Percentiles rank a stretch among this genome's conserved stretches.
Evolutionary conservation across 2,888 invertebrate genomes (phyloP).

Genomic region (Alcis repandata): DNA sequence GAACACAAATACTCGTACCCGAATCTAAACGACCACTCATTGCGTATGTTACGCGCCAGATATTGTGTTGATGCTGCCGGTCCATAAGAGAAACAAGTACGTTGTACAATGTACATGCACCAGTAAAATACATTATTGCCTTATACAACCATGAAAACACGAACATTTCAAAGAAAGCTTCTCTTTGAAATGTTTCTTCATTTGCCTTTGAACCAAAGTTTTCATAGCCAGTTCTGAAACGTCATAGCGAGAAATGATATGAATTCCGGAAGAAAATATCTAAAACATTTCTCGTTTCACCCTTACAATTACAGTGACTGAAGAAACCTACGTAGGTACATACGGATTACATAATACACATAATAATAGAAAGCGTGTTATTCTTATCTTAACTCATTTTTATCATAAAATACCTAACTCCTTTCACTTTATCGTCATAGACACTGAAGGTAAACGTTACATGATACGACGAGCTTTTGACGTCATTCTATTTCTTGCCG

Average conservation of each 20-base stretch:
- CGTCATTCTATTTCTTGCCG: neutral
- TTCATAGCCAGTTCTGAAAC: no score
- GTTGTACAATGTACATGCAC: neutral
- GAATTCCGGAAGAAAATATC: no score
- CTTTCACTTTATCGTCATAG: neutral
- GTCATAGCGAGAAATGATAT: no score
- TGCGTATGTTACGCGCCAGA: conserved; percentile 9
- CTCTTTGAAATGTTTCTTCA: no score
- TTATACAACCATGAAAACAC: neutral
- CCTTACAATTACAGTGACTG: neutral
- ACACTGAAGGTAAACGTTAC: neutral
- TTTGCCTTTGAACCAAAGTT: no score
- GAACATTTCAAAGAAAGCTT: no score
- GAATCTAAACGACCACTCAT: conserved; percentile 18
- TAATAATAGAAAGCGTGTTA: no score
- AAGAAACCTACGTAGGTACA: no score
- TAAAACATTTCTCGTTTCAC: neutral
- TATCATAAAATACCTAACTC: no score
- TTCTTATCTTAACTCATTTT: no score
- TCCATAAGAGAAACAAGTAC: no score
- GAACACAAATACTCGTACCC: conserved; percentile 39
- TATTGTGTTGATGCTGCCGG: conserved; percentile 4
- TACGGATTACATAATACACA: no score
- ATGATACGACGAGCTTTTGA: neutral
- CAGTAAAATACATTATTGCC: neutral